Evolutionary conservation across 2,888 invertebrate genomes (phyloP).

Genomic region (Nephrotoma appendiculata): DNA sequence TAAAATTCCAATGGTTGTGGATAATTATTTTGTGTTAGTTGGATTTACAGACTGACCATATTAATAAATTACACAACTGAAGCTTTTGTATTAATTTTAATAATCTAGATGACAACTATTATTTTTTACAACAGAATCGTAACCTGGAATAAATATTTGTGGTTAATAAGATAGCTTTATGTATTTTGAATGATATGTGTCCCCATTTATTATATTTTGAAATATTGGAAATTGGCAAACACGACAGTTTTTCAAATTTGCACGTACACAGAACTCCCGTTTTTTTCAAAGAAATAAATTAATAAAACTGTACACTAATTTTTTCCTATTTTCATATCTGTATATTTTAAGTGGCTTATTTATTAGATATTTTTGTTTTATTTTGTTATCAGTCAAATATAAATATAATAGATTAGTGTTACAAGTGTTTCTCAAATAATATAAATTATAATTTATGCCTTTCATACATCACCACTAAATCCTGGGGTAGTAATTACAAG

Average conservation of each 20-base stretch:
- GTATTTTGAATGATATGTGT: background rate
- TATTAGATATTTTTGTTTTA: constrained; percentile 1
- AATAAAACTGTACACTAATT: background rate
- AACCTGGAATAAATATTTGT: background rate
- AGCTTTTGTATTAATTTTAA: background rate
- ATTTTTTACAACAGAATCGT: background rate
- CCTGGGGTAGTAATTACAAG: background rate
- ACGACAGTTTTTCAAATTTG: background rate
- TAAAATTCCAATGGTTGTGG: background rate
- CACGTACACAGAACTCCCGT: background rate
- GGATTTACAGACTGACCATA: background rate
- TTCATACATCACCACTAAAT: background rate
- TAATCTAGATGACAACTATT: background rate
- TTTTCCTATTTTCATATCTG: background rate
- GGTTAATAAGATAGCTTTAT: background rate
- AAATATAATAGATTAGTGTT: constrained; percentile 1
- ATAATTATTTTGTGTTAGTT: background rate
- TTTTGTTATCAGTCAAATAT: constrained; percentile 1
- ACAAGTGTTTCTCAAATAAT: constrained; percentile 6
- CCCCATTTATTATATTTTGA: background rate
- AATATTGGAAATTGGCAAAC: background rate
- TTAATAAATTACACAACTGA: background rate
- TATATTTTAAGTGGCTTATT: background rate
- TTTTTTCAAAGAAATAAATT: background rate
- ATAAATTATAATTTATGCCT: background rate